Conservation (phyloP, 2,113 vertebrate species). For the Marmota monax region DNA sequence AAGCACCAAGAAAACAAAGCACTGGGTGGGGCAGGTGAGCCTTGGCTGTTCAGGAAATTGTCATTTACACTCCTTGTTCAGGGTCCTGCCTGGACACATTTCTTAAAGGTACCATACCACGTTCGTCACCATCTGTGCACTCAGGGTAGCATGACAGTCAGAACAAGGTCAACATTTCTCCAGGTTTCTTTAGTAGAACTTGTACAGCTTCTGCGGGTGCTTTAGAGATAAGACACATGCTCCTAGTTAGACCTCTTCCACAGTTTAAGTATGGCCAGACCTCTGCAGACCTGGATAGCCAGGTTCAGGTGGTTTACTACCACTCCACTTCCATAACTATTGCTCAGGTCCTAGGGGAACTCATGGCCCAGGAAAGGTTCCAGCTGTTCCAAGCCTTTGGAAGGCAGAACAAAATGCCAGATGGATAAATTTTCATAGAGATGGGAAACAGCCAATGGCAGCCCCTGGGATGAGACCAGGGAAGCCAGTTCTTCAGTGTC, state of each 20-base stretch:
- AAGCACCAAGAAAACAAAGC: background rate
- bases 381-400: background rate
- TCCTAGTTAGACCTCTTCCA: accelerated
- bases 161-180: background rate
- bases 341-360: background rate
- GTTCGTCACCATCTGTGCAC: background rate
- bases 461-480: background rate
- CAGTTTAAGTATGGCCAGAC: background rate
- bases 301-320: background rate
- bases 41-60: background rate
- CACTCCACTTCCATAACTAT: background rate
- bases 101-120: background rate
- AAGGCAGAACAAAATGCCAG: background rate
- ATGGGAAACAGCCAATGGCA: background rate
- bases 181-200: background rate
- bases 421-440: background rate
- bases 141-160: background rate
- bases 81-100: background rate
- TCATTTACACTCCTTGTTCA: accelerated
- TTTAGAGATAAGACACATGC: background rate
- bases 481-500: background rate
- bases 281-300: background rate
- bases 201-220: background rate
- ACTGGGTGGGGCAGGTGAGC: background rate
- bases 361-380: background rate